phyloP scores from a whole-genome alignment of 2,888 invertebrate genomes.

The Unio pictorum region DNA sequence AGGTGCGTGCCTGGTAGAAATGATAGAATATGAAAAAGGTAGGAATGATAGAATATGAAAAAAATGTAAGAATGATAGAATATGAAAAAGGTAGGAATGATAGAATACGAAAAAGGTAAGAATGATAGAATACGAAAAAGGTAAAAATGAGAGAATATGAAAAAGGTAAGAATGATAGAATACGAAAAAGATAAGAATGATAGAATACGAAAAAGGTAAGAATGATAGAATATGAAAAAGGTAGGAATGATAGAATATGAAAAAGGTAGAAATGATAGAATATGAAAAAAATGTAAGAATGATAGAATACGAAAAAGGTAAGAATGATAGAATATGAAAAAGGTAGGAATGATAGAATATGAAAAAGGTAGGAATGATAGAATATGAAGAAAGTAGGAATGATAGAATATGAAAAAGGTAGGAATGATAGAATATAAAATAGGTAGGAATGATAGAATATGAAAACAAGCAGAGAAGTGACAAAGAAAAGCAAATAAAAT shows the following conservation, averaged over 20 bases:
- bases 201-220: conserved; percentile 4
- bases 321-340: conserved; percentile 7
- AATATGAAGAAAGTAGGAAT: neutral
- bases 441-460: neutral
- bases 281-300: neutral
- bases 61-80: too few species aligned
- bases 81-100: conserved; percentile 4
- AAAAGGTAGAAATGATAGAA: conserved; percentile 6
- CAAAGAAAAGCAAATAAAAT: neutral
- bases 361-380: neutral
- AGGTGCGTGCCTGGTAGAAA: too few species aligned
- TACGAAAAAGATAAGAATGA: neutral
- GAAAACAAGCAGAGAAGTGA: neutral
- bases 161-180: conserved; percentile 7
- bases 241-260: too few species aligned
- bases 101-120: conserved; percentile 6
- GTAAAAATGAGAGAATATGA: too few species aligned
- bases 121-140: neutral
- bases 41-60: neutral
- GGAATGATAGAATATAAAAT: too few species aligned
- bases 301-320: conserved; percentile 3
- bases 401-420: neutral
- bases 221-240: neutral
- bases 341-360: neutral
- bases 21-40: conserved; percentile 7